A percentile compares a stretch with the other conserved stretches of the same genome.
Evolutionary conservation across 2,888 invertebrate species (phyloP).

Genomic region (Drosophila melanosoma): DNA sequence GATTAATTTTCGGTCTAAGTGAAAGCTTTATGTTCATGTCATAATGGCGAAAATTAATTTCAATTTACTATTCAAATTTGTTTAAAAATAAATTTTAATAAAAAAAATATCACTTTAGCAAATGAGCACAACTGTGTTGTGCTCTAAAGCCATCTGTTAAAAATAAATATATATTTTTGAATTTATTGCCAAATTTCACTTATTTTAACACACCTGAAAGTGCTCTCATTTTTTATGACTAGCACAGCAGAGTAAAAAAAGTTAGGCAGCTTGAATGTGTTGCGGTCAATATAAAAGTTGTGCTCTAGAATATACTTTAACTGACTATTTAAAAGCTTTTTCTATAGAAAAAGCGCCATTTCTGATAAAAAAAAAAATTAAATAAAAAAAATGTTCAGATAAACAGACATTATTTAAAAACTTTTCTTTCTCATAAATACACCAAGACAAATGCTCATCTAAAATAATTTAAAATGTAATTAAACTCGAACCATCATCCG

Average conservation of each 20-base stretch:
- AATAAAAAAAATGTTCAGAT: no score
- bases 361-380: no score
- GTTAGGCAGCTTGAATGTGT: background rate
- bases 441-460: no score
- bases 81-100: background rate
- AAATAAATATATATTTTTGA: background rate
- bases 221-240: no score
- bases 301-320: no score
- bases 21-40: background rate
- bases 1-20: conserved; percentile 9
- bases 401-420: background rate
- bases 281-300: no score
- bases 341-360: no score
- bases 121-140: background rate
- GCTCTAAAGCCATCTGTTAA: background rate
- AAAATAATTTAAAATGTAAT: no score
- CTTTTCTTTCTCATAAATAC: background rate
- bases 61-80: background rate
- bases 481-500: background rate
- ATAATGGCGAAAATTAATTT: background rate
- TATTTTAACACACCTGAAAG: background rate
- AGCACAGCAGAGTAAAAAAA: background rate
- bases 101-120: background rate
- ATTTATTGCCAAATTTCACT: background rate
- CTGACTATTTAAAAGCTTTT: no score